Evolutionary conservation across 2,797 vertebrate species (phyloP).

Genomic region (Micropoecilia bifurca): DNA sequence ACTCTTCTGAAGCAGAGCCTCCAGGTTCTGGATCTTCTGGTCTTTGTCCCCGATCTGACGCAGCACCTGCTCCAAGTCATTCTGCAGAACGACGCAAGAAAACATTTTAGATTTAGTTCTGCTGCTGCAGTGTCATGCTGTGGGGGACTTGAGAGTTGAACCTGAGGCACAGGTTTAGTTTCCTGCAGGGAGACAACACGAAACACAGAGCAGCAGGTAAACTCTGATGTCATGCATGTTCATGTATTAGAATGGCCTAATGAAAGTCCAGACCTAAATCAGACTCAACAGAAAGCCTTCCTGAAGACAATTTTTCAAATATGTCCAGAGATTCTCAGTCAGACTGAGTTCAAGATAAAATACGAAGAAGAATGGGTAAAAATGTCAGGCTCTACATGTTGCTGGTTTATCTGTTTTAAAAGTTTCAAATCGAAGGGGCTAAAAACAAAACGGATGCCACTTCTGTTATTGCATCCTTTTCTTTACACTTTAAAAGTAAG

Average conservation of each 20-base stretch:
- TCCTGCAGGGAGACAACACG: background rate
- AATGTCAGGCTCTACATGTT: background rate
- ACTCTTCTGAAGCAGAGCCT: slow-evolving; percentile 96
- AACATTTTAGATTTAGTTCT: background rate
- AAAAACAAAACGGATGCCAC: background rate
- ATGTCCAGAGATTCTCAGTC: background rate
- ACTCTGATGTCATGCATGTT: background rate
- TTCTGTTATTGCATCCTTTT: background rate
- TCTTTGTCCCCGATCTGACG: slow-evolving; percentile 99
- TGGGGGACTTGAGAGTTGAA: background rate
- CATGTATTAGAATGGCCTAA: background rate
- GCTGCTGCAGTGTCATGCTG: background rate
- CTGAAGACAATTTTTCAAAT: background rate
- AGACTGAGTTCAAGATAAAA: background rate
- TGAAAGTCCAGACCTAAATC: background rate
- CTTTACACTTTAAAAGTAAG: background rate
- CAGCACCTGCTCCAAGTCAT: slow-evolving; percentile 96
- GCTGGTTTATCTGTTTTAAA: background rate
- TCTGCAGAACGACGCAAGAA: slow-evolving; percentile 77
- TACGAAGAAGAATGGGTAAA: background rate
- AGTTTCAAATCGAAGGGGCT: background rate
- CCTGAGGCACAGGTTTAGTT: background rate
- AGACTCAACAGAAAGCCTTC: background rate
- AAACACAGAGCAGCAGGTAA: background rate
- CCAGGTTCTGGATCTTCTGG: slow-evolving; percentile 99